Conservation (phyloP, 1,140 invertebrate species). For the Gonioctena quinquepunctata region DNA sequence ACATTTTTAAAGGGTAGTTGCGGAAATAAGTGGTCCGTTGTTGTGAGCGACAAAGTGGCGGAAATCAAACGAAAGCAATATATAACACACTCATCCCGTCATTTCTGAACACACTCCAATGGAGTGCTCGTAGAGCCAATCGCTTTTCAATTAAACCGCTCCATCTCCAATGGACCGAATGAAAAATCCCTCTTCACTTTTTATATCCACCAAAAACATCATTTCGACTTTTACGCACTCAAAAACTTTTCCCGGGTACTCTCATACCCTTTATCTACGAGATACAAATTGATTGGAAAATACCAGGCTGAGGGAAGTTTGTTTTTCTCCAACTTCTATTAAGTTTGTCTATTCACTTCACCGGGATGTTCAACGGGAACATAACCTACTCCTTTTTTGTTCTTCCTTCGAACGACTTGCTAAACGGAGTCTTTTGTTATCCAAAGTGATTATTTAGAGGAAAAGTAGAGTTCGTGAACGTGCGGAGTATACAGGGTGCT, state of each 20-base stretch:
- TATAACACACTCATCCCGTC: background rate
- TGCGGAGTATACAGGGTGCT: no score
- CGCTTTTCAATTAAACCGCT: background rate
- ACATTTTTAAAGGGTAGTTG: no score
- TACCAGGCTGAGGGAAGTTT: background rate
- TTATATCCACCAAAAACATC: background rate
- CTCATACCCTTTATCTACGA: constrained; percentile 3
- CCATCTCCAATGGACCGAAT: background rate
- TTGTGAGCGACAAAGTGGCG: no score
- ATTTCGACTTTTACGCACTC: background rate
- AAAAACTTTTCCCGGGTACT: background rate
- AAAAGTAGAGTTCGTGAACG: no score
- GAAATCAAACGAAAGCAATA: background rate
- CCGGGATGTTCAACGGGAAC: background rate
- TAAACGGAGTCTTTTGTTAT: background rate
- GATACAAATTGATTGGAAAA: constrained; percentile 15
- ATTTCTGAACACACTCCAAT: background rate
- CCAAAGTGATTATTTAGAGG: constrained; percentile 11
- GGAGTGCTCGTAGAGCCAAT: background rate
- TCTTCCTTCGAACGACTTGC: background rate
- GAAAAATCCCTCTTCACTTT: background rate
- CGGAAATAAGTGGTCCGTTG: no score
- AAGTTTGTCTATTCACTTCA: background rate
- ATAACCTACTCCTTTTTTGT: background rate
- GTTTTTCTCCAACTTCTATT: constrained; percentile 4